A percentile compares a stretch with the other conserved stretches of the same genome.
phyloP scores from a whole-genome alignment of 1,140 invertebrate species.

The Hetaerina americana region DNA sequence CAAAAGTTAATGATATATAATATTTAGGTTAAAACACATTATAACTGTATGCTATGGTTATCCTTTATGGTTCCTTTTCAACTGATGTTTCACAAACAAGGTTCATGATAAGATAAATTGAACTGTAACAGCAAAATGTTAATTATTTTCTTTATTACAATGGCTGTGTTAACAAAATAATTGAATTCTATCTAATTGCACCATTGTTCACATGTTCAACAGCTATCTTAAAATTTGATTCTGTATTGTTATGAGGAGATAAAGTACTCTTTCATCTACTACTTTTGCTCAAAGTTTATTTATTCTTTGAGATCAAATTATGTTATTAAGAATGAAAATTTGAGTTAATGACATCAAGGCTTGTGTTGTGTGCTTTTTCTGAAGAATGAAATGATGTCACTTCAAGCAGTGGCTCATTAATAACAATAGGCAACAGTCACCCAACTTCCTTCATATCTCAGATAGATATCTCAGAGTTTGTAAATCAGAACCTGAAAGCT shows the following conservation, averaged over 20 bases:
- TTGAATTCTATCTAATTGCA: not conserved
- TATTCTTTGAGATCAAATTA: no score
- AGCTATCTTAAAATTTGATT: not conserved
- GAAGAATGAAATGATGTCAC: no score
- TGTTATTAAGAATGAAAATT: no score
- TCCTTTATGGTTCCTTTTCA: not conserved
- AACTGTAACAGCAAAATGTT: not conserved
- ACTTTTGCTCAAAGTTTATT: no score
- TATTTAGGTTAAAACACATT: not conserved
- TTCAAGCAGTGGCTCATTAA: no score
- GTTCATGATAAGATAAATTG: no score
- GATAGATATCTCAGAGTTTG: no score
- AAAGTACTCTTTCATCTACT: not conserved
- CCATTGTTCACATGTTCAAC: not conserved
- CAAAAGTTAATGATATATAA: not conserved
- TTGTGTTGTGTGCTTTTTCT: no score
- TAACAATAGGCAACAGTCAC: no score
- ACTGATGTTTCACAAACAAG: not conserved
- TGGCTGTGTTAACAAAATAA: not conserved
- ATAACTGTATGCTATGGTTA: not conserved
- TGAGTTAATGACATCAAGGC: no score
- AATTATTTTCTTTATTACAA: not conserved
- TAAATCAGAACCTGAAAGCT: no score
- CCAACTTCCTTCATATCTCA: no score
- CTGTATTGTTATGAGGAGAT: not conserved